phyloP scores from a whole-genome alignment of 2,888 invertebrate species.

The Stenotaenia linearis region DNA sequence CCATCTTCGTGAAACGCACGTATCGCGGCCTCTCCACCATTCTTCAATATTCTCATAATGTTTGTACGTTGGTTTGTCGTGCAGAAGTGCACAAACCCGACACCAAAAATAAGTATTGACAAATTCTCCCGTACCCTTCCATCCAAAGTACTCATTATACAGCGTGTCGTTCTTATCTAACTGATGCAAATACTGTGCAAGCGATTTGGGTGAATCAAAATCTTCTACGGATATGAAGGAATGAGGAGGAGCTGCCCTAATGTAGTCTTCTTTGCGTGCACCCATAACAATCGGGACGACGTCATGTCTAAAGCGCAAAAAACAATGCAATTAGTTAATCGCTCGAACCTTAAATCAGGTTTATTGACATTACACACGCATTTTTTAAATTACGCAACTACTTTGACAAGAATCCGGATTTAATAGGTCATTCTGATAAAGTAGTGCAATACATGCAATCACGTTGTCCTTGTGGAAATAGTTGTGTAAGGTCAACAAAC shows the following conservation, averaged over 20 bases:
- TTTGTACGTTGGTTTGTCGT: slow-evolving; percentile 49
- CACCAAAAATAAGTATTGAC: slow-evolving; percentile 95
- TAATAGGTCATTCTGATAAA: too few species aligned
- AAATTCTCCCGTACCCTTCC: slow-evolving; percentile 92
- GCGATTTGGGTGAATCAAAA: slow-evolving; percentile 75
- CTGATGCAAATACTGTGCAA: slow-evolving; percentile 77
- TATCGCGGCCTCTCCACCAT: slow-evolving; percentile 82
- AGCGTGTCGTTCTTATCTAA: slow-evolving; percentile 80
- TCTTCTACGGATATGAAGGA: slow-evolving; percentile 96
- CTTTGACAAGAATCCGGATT: too few species aligned
- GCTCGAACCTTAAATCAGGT: too few species aligned
- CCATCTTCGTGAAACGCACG: slow-evolving; percentile 53
- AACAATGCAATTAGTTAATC: too few species aligned
- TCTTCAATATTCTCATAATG: slow-evolving; percentile 74
- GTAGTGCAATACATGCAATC: too few species aligned
- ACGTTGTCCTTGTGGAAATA: too few species aligned
- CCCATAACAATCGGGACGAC: slow-evolving; percentile 95
- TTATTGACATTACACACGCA: too few species aligned
- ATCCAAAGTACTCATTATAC: slow-evolving; percentile 90
- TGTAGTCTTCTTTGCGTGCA: slow-evolving; percentile 85
- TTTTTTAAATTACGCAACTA: too few species aligned
- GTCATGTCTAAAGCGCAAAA: slow-evolving; percentile 68
- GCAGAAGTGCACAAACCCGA: slow-evolving; percentile 77
- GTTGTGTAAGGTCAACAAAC: too few species aligned
- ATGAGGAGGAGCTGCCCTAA: slow-evolving; percentile 76